Evolutionary conservation across 2,888 invertebrate genomes (phyloP).

Genomic region (Erannis defoliaria): DNA sequence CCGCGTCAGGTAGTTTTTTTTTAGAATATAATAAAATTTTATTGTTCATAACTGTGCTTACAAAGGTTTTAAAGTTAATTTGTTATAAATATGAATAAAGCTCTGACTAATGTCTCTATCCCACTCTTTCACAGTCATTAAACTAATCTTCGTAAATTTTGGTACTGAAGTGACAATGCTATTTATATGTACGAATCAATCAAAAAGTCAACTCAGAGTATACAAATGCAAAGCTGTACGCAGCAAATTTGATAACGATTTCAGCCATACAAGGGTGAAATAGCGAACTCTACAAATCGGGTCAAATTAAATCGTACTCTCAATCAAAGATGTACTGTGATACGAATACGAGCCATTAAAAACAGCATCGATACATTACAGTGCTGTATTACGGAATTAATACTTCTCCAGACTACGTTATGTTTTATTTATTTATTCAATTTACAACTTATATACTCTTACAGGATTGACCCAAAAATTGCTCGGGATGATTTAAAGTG

Average conservation of each 20-base stretch:
- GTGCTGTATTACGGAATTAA: constrained; percentile 42
- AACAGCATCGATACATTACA: constrained; percentile 64
- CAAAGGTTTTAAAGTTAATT: too few relatives aligned
- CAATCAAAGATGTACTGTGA: constrained; percentile 38
- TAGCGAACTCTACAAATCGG: constrained; percentile 22
- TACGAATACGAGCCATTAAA: constrained; percentile 54
- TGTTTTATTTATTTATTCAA: background rate
- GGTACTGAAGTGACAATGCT: too few relatives aligned
- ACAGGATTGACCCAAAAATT: too few relatives aligned
- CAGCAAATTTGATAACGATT: constrained; percentile 11
- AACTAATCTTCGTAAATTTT: too few relatives aligned
- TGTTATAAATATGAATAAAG: too few relatives aligned
- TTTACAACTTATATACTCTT: too few relatives aligned
- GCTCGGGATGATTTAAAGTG: too few relatives aligned
- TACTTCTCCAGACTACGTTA: background rate
- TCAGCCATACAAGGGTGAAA: constrained; percentile 19
- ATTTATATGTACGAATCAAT: too few relatives aligned
- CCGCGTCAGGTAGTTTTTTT: too few relatives aligned
- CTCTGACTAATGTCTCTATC: too few relatives aligned
- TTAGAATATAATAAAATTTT: too few relatives aligned
- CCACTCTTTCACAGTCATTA: background rate
- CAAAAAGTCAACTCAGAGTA: constrained; percentile 1
- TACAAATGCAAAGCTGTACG: constrained; percentile 1
- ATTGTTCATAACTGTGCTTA: too few relatives aligned
- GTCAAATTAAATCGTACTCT: constrained; percentile 23